phyloP scores from a whole-genome alignment of 2,797 vertebrate genomes.

The Natrix natrix region DNA sequence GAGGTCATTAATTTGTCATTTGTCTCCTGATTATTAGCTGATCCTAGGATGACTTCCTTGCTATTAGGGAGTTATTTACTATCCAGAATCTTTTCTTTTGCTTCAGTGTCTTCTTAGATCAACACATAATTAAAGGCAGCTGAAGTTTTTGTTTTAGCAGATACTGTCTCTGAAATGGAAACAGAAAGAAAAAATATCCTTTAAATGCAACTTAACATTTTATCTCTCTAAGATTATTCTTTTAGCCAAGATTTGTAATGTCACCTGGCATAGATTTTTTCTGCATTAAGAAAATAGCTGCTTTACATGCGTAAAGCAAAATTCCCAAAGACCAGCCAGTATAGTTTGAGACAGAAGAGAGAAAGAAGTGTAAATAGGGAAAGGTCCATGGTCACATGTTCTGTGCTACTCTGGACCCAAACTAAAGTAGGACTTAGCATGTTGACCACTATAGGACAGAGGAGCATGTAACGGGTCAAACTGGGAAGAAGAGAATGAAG shows the following conservation, averaged over 20 bases:
- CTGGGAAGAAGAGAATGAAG: not conserved
- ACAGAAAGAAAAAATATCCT: not conserved
- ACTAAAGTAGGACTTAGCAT: not conserved
- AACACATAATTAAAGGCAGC: not conserved
- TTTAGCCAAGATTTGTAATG: conserved; percentile 33
- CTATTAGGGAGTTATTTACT: not conserved
- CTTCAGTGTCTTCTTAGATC: conserved; percentile 1
- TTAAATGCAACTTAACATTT: not conserved
- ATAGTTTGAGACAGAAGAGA: not conserved
- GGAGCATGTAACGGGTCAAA: too few species aligned
- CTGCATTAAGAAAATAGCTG: not conserved
- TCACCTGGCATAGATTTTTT: conserved; percentile 24
- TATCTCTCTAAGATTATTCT: conserved; percentile 26
- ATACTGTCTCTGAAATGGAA: not conserved
- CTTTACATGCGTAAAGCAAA: conserved; percentile 41
- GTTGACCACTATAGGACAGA: not conserved
- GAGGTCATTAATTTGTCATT: not conserved
- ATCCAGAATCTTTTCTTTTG: not conserved
- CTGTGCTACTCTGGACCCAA: not conserved
- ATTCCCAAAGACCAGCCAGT: not conserved
- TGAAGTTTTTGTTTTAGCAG: conserved; percentile 3
- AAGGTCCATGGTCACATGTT: not conserved
- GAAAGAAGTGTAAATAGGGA: not conserved
- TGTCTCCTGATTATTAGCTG: not conserved
- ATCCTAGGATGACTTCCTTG: not conserved